A percentile compares a stretch with the other conserved stretches of the same genome.
These are phyloP conservation scores for Hydropsyche tenuis DNA, from an alignment of 1,140 invertebrate genomes.

Conservation along the genomic window DNA sequence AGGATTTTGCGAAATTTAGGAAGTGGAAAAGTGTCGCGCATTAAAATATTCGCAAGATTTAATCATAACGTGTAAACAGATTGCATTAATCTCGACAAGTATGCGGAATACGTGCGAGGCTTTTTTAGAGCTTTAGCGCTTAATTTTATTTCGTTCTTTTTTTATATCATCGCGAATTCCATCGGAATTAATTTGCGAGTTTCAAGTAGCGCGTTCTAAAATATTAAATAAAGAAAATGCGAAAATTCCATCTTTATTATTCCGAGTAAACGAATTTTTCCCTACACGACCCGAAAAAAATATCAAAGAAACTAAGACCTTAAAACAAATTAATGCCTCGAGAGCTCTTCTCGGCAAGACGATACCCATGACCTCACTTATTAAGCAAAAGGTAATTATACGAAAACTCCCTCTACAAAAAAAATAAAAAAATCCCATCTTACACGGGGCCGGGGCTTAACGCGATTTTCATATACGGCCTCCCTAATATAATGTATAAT, in stretches of 20 bases:
- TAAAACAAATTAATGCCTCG: neutral
- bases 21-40: neutral
- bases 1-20: no score
- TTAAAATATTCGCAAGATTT: conserved; percentile 12
- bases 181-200: conserved; percentile 2
- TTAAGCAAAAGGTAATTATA: no score
- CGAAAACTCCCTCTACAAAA: no score
- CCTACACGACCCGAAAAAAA: neutral
- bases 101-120: neutral
- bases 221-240: no score
- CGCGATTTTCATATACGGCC: no score
- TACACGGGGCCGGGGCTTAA: no score
- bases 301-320: conserved; percentile 1
- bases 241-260: no score
- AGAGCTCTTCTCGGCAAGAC: neutral
- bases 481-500: no score
- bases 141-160: neutral
- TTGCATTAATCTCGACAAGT: conserved; percentile 17
- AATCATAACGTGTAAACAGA: neutral
- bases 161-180: conserved; percentile 7
- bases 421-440: no score
- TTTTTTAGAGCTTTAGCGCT: no score
- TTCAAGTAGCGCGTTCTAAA: no score
- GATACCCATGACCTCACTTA: neutral
- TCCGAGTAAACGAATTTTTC: no score